Evolutionary conservation across 2,113 vertebrate genomes (phyloP).

Genomic region (Eudorcas thomsonii): DNA sequence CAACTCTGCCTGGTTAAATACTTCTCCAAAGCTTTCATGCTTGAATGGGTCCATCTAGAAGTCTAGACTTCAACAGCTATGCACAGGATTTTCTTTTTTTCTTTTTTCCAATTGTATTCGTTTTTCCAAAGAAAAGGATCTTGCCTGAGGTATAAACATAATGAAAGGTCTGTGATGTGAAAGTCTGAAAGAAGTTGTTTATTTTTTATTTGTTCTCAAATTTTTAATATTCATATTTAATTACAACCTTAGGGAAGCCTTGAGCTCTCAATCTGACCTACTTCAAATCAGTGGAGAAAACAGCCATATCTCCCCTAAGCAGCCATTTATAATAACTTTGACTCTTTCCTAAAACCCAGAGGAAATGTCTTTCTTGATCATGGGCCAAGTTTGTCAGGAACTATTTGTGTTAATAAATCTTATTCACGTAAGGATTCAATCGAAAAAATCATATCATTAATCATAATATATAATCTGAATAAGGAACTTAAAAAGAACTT

Average conservation of each 20-base stretch:
- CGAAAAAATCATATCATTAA: not conserved
- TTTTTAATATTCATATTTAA: conserved; percentile 63
- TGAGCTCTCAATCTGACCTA: conserved; percentile 33
- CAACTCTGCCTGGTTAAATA: not conserved
- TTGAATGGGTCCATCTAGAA: not conserved
- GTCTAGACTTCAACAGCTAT: not conserved
- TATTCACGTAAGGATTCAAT: not conserved
- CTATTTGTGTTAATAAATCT: conserved; percentile 41
- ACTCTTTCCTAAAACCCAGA: conserved; percentile 37
- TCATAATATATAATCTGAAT: not conserved
- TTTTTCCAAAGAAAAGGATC: conserved; percentile 3
- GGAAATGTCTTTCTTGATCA: not conserved
- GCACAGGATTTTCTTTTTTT: not conserved
- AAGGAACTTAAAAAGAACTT: not conserved
- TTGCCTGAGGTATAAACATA: conserved; percentile 23
- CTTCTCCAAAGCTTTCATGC: not conserved
- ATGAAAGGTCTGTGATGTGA: conserved; percentile 11
- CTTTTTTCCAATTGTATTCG: not conserved
- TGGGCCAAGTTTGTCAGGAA: conserved; percentile 21
- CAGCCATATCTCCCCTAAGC: not conserved
- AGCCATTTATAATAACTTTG: conserved; percentile 49
- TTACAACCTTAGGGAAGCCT: conserved; percentile 56
- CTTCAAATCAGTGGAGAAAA: conserved; percentile 43
- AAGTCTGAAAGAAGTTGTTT: conserved; percentile 42
- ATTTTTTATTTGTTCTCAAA: not conserved